Conservation (phyloP, 2,797 vertebrate species). For the Spinus olivaceus region DNA sequence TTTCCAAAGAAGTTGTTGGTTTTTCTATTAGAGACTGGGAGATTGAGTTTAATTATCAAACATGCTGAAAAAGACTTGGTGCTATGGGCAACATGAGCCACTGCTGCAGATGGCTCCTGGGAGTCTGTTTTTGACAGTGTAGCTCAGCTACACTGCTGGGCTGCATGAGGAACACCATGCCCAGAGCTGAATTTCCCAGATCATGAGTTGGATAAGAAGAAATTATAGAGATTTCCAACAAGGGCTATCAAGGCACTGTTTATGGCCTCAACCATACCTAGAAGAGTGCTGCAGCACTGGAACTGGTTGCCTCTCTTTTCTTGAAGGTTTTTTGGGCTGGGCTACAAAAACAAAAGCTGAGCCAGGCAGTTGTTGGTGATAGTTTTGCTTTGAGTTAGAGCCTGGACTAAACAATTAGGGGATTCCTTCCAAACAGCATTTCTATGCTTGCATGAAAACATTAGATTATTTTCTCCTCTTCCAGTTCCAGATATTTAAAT, state of each 20-base stretch:
- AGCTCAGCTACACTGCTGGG: not conserved
- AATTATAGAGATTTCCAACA: not conserved
- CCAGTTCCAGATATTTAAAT: not conserved
- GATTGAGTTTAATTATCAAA: not conserved
- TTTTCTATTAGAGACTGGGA: not conserved
- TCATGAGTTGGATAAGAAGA: not conserved
- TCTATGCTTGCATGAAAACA: not conserved
- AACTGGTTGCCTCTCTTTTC: fast-evolving
- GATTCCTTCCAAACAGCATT: not conserved
- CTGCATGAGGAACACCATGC: not conserved
- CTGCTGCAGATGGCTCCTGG: not conserved
- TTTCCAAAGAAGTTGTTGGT: not conserved
- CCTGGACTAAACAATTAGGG: not conserved
- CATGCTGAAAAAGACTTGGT: not conserved
- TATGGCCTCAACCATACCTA: not conserved
- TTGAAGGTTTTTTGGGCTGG: not conserved
- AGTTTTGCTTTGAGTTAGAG: not conserved
- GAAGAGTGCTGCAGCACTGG: not conserved
- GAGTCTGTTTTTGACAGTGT: not conserved
- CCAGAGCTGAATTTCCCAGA: not conserved
- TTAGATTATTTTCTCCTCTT: not conserved
- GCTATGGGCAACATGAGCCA: not conserved
- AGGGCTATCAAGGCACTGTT: not conserved
- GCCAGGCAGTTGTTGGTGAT: fast-evolving
- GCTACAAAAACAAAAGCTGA: not conserved